Evolutionary conservation across 2,113 vertebrate species (phyloP), one percentile per base, ranked within the genome.

Genomic region (Xiphophorus couchianus): DNA sequence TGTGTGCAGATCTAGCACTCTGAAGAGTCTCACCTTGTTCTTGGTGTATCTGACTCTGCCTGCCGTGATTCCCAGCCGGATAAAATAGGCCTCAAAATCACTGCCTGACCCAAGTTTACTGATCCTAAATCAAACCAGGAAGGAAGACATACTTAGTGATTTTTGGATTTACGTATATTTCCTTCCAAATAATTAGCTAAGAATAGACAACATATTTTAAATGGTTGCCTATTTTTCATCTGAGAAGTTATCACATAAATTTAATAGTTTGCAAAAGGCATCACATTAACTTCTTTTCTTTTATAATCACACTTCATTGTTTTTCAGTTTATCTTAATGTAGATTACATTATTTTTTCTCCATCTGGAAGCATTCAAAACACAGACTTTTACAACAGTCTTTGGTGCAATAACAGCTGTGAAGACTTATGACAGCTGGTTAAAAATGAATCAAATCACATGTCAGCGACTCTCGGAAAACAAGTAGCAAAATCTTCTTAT

Each of bases 51-150:
- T 96, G 9, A 92, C 96, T 93, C 97, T 94, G 30, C 95, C 97
- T 13, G 98, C 95, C 37, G 96, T 93, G 80, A 99, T 97, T 78
- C 98, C 98, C 86, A 99, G 93, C 62, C 98, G 92, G 89, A 98
- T 97, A 73, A 98, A 99, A 82, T 95, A 99, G 44, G 95, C 97
- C 88, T 99, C 98, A 83, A 99, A 99, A 91, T 99, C 98, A 86
- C 97, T 99, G 83, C 97, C 97, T 71, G 98, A 99, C 68, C 98
- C 98, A 3, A 99, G 93, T 79, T 99, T 99, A 90, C 93, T 99
- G 93, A 99, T 98, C 92, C 98, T 98, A 71, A 13, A 77, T 30
- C 5, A 74, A 37, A 78, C 2, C 27, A 66, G 4, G 62, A 17
- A 7, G 13, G 1, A 66, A 9, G 58, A 58, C 6, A 48, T 4